Evolutionary conservation across 2,113 vertebrate genomes (phyloP), one percentile per base, ranked within the genome.

Genomic region (Gopherus evgoodei): DNA sequence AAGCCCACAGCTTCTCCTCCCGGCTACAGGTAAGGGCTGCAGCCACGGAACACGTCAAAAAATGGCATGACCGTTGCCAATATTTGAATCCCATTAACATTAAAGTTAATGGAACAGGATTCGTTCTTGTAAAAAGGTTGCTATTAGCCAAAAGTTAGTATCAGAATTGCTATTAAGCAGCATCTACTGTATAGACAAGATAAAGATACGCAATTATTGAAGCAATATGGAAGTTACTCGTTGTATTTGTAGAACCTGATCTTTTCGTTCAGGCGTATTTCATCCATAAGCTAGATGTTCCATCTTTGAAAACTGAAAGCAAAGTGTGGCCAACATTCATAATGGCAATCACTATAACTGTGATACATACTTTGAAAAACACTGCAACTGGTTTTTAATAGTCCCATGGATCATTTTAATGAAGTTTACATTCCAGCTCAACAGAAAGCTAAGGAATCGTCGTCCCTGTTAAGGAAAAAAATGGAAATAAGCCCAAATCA

Each of bases 361-460:
- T 52, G 22, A 94, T 57, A 90, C 98, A 98, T 98, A 99, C 99
- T 99, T 99, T 97, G 97, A 98, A 89, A 98, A 98, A 95, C 98
- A 98, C 65, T 98, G 98, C 94, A 99, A 98, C 95, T 99, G 99
- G 96, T 99, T 99, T 98, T 99, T 99, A 98, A 99, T 98, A 91
- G 99, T 99, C 87, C 97, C 98, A 56, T 99, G 99, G 97, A 99
- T 99, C 98, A 99, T 97, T 96, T 98, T 98, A 98, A 99, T 99
- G 97, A 99, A 99, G 89, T 98, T 96, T 81, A 98, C 50, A 82
- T 99, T 98, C 99, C 99, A 99, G 91, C 95, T 98, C 94, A 99
- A 99, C 76, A 99, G 98, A 98, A 99, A 99, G 84, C 99, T 99
- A 94, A 99, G 98, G 96, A 99, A 99, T 95, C 99, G 98, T 96